Conservation (phyloP, 2,888 invertebrate species). For the Phlogophora meticulosa region DNA sequence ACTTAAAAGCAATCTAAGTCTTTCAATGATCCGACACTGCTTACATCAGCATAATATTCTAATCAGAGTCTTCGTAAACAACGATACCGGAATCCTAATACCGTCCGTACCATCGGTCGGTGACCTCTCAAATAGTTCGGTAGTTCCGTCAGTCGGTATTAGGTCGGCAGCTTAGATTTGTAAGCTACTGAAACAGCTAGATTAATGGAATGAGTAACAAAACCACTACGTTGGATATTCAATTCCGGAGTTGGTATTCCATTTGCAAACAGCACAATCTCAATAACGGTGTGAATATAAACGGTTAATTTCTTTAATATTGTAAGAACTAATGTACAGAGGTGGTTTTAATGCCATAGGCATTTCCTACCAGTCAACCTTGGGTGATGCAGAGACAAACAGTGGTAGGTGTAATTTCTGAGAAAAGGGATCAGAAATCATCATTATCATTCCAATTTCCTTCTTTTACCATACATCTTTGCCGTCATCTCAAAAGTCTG, state of each 20-base stretch:
- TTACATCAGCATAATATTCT: conserved; percentile 38
- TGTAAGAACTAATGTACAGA: too few species aligned
- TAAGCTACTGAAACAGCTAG: conserved; percentile 9
- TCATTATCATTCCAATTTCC: too few species aligned
- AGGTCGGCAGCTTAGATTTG: conserved; percentile 30
- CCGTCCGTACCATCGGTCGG: conserved; percentile 18
- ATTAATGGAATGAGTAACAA: conserved; percentile 43
- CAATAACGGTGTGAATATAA: too few species aligned
- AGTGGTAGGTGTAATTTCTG: too few species aligned
- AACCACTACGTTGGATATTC: conserved; percentile 32
- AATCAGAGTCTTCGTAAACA: conserved; percentile 32
- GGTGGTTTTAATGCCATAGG: too few species aligned
- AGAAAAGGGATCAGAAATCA: too few species aligned
- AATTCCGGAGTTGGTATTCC: conserved; percentile 25
- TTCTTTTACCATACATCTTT: too few species aligned
- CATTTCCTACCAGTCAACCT: too few species aligned
- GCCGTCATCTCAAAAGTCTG: too few species aligned
- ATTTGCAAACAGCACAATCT: too few species aligned
- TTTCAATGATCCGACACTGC: neutral
- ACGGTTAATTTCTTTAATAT: too few species aligned
- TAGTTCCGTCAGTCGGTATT: conserved; percentile 9
- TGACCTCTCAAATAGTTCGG: conserved; percentile 30
- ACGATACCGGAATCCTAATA: conserved; percentile 46
- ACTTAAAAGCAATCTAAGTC: conserved; percentile 27
- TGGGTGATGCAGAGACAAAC: too few species aligned